phyloP scores from a whole-genome alignment of 1,140 invertebrate genomes.

The Acromyrmex charruanus region DNA sequence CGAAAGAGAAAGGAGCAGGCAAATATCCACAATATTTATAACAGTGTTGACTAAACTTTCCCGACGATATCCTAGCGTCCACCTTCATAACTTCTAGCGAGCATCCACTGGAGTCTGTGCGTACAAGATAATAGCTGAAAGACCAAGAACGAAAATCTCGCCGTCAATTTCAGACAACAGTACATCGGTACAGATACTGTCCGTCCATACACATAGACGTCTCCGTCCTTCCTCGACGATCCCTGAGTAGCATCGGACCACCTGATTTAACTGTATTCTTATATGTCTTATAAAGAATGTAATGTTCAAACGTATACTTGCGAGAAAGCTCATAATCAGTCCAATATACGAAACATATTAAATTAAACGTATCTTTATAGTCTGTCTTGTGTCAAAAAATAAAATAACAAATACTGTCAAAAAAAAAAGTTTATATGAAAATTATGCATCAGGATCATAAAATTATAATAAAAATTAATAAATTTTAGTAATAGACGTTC shows the following conservation, averaged over 20 bases:
- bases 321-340: conserved; percentile 58
- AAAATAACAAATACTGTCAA: background rate
- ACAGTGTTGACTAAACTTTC: background rate
- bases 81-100: background rate
- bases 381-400: background rate
- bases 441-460: background rate
- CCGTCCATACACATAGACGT: background rate
- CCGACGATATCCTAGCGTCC: background rate
- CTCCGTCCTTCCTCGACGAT: background rate
- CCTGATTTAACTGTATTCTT: background rate
- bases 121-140: background rate
- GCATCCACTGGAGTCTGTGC: background rate
- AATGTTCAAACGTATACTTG: background rate
- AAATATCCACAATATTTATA: background rate
- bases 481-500: background rate
- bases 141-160: background rate
- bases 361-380: background rate
- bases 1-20: background rate
- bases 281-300: conserved; percentile 62
- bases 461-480: conserved; percentile 4
- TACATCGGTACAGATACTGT: background rate
- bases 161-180: background rate
- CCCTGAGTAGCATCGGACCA: conserved; percentile 77
- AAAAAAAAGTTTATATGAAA: background rate
- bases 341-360: background rate